Base-by-base conservation (phyloP, 1,140 invertebrate genomes). In the Drosophila seguyi region DNA sequence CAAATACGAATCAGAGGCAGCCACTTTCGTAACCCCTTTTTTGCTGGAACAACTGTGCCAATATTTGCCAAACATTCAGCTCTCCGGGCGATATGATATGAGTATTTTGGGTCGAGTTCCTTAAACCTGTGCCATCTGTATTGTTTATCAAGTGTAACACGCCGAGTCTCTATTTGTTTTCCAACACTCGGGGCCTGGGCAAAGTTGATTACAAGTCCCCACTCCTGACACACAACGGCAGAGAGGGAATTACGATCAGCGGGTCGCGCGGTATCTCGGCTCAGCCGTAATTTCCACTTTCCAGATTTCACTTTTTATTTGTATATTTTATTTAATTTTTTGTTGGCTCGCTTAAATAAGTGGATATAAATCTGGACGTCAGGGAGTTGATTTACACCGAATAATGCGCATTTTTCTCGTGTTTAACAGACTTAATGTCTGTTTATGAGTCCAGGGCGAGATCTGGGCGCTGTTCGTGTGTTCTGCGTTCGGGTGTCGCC, bases 401-500 rank as follows among this genome's bases (percentile, higher is more conserved):
- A 78, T 90, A 81, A 90, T 78, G 81, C 80, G 73, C 76, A 82
- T 81, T 90, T 84, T 81, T 72, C 77, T 75, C 65, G 61, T 88
- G 85, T 78, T 88, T 81, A 90, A 90, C 84, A 90, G 81, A 88
- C 80, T 85, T 90, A 84, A 88, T 90, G 84, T 90, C 76, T 88
- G 84, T 87, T 83, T 76, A 79, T 87, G 76, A 66, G 71, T 38
- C 74, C 72, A 53, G 63, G 27, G 38, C 53, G 36, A 63, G 50
- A 44, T 34, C 52, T 41, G 42, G 57, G 69, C 42, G 52, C 58
- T 68, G 76, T 56, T 55, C 45, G 55, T 53, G 44, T 58, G 38
- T 25, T 52, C 53, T 53, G 36, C 11, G 53, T 47, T 75, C 50
- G 79, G 75, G 79, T 87, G 79, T 83, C 65, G 80, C 56, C 47